These are phyloP conservation scores for Philopotamus ludificatus DNA, from an alignment of 1,140 invertebrate genomes.

Conservation along the genomic window DNA sequence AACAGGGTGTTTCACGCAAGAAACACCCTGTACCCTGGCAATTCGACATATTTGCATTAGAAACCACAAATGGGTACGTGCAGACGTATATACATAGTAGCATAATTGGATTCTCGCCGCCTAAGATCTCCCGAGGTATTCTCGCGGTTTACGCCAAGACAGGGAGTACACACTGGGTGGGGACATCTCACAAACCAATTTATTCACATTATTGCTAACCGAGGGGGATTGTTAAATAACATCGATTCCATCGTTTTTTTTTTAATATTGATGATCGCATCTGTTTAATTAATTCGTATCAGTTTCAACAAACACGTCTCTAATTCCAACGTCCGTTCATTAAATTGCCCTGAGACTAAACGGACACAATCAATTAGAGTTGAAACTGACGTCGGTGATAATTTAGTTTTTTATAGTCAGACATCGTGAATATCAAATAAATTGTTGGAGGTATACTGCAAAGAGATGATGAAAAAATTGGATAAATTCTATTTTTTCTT, in stretches of 20 bases:
- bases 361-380: slow-evolving; percentile 2
- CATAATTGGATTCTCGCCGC: slow-evolving; percentile 26
- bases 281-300: too few relatives aligned
- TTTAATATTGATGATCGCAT: too few relatives aligned
- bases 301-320: slow-evolving; percentile 1
- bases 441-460: too few relatives aligned
- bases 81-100: slow-evolving; percentile 1
- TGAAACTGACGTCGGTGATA: not conserved
- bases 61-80: not conserved
- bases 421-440: too few relatives aligned
- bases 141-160: slow-evolving; percentile 16
- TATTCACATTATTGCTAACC: slow-evolving; percentile 29
- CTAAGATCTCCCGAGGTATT: slow-evolving; percentile 14
- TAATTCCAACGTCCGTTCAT: slow-evolving; percentile 8
- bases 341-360: slow-evolving; percentile 8
- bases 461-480: too few relatives aligned
- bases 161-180: slow-evolving; percentile 6
- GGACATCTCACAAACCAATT: slow-evolving; percentile 29
- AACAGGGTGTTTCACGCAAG: too few relatives aligned
- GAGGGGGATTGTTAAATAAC: too few relatives aligned
- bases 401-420: too few relatives aligned
- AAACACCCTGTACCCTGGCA: too few relatives aligned
- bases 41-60: slow-evolving; percentile 12
- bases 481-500: too few relatives aligned
- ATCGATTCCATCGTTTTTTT: too few relatives aligned